Base-by-base conservation (phyloP, 2,113 vertebrate genomes). In the Okapia johnstoni region DNA sequence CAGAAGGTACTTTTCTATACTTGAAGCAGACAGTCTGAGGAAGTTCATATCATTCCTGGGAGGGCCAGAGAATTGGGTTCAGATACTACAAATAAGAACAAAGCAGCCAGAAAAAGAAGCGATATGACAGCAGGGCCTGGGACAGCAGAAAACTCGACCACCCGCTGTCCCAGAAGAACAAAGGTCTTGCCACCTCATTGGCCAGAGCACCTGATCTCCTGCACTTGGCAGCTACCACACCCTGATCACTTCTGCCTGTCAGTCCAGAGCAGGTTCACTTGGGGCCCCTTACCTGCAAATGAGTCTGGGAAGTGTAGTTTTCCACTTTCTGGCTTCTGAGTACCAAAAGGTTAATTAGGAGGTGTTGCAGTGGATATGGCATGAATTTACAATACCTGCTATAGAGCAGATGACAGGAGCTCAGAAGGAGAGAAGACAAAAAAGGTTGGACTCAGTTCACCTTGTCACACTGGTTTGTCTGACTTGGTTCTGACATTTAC, bases 261-360 rank as follows among this genome's bases (percentile, higher is more conserved):
- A 61, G 36, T 46, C 26, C 88, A 7, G 23, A 91, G 85, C 73
- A 70, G 77, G 52, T 86, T 58, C 70, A 14, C 55, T 52, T 50
- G 14, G 60, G 12, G 23, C 9, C 80, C 50, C 3, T 77, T 48
- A 23, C 21, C 46, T 58, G 61, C 61, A 89, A 93, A 87, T 70
- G 40, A 11, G 9, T 94, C 86, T 96, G 86, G 86, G 61, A 96
- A 88, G 70, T 91, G 79, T 33, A 46, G 48, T 86, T 89, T 88
- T 88, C n/a, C 17, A 48, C 61, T 92, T 50, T 70, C 79, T 60
- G 43, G 43, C 15, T 50, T 86, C 66, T 43, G 15, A 14, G 28
- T 28, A 14, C 55, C 6, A 30, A 19, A 66, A 48, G 10, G 12
- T 90, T 46, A 23, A 70, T 17, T 63, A 43, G 17, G n/a, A 87